Evolutionary conservation across 1,140 invertebrate species (phyloP), one percentile per base, ranked within the genome.

Genomic region (Coenobita brevimanus): DNA sequence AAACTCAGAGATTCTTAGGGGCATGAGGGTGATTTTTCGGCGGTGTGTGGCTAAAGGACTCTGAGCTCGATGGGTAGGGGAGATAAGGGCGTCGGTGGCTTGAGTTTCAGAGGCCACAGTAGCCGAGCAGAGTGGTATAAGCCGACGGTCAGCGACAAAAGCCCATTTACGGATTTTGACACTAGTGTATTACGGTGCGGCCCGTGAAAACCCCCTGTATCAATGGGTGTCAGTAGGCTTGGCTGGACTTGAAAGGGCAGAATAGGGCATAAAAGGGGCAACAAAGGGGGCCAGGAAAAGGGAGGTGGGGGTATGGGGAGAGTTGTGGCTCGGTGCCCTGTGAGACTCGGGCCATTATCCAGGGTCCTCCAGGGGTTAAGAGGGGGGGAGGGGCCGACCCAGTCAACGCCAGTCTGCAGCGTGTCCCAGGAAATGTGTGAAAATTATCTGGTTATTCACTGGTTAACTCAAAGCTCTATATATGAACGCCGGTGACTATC

Each of bases 121-220:
- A 85, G 82, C 82, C 46, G 27, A 38, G 79, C 24, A 54, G 60
- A 54, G 41, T 57, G 33, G 82, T 41, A 60, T 76, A 76, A 85
- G 71, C 71, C 57, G 71, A 41, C 13, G 38, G 54, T 27, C 41
- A 54, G 15, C 30, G 57, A 85, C 82, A 85, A 85, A 85, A 64
- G 82, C 24, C 50, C 60, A 85, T 85, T 85, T 85, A 76, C 82
- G 82, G 82, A 85, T 85, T 85, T 78, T 85, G 82, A 85, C 82
- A 76, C 82, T 76, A 76, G 82, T 85, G 82, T 85, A 85, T 85
- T 76, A 64, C 82, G 36, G 54, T 24, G 17, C 60, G 30, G 82
- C 54, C 64, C 50, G 73, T 69, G 75, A 85, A 84, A 85, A 85
- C 71, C 73, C n/a, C 60, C 17, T 43, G 60, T 78, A 69, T 60